These are phyloP conservation scores for Pachymerium ferrugineum DNA, from an alignment of 2,888 invertebrate species.

Conservation along the genomic window DNA sequence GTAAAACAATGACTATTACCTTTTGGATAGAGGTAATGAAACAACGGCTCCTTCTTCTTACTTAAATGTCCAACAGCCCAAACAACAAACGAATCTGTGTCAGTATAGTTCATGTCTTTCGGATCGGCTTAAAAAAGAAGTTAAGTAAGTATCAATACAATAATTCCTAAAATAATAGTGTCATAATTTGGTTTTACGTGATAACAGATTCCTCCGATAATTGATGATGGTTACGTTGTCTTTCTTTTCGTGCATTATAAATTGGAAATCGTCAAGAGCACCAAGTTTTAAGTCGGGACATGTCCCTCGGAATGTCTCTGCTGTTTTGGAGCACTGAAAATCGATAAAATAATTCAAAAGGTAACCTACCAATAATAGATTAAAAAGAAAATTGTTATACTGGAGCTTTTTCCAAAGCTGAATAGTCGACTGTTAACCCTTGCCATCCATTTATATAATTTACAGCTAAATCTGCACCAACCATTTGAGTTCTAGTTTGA, in stretches of 20 bases:
- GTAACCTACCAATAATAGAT: neutral
- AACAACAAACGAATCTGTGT: conserved; percentile 59
- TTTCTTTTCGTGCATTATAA: conserved; percentile 64
- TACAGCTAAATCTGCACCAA: conserved; percentile 76
- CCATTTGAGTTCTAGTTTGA: conserved; percentile 64
- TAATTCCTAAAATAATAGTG: neutral
- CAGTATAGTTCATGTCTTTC: conserved; percentile 68
- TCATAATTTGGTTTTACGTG: conserved; percentile 52
- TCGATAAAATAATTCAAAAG: conserved; percentile 19
- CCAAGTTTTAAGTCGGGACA: conserved; percentile 78
- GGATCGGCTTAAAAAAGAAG: conserved; percentile 58
- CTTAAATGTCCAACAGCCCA: conserved; percentile 82
- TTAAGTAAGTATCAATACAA: neutral
- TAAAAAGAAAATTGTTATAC: conserved; percentile 52
- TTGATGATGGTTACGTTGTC: conserved; percentile 73
- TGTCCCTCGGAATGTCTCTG: conserved; percentile 79
- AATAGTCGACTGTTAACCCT: conserved; percentile 74
- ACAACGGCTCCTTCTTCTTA: conserved; percentile 69
- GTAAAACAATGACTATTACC: conserved; percentile 39
- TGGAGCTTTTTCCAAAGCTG: conserved; percentile 73
- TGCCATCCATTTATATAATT: conserved; percentile 66
- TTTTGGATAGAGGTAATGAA: conserved; percentile 74
- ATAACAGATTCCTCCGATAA: conserved; percentile 69
- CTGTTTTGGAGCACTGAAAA: conserved; percentile 71
- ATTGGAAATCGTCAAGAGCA: conserved; percentile 73